A percentile compares a stretch with the other conserved stretches of the same genome.
phyloP scores from a whole-genome alignment of 64 coral and sea anemone species.

The Dendrophyllia cribrosa region DNA sequence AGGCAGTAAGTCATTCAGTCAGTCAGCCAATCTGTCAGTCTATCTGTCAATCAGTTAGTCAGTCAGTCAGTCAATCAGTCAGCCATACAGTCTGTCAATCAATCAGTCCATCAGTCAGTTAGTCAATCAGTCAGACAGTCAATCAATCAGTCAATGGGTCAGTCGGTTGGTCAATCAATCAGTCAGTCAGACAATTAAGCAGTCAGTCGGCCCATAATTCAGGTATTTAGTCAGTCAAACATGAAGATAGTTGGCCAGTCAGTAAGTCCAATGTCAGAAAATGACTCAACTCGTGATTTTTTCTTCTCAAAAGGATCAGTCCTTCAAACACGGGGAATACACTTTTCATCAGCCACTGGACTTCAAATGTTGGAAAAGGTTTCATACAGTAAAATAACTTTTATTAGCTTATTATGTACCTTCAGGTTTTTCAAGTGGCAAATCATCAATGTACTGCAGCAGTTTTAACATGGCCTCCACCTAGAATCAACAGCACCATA shows the following conservation, averaged over 20 bases:
- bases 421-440: conserved; percentile 86
- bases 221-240: too few species aligned
- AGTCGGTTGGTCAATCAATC: too few species aligned
- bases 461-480: conserved; percentile 67
- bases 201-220: too few species aligned
- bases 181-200: too few species aligned
- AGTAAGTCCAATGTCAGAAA: conserved; percentile 5
- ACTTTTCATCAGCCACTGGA: conserved; percentile 10
- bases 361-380: too few species aligned
- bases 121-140: too few species aligned
- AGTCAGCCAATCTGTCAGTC: too few species aligned
- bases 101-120: neutral
- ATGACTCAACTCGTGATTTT: conserved; percentile 12
- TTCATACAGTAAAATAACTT: too few species aligned
- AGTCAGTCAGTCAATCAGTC: too few species aligned
- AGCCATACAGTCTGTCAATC: too few species aligned
- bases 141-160: too few species aligned
- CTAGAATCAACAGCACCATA: neutral
- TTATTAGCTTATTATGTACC: conserved; percentile 24
- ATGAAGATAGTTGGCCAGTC: neutral
- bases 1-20: neutral
- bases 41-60: too few species aligned
- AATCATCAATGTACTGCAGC: conserved; percentile 64
- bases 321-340: conserved; percentile 56
- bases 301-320: neutral